Evolutionary conservation across 2,797 vertebrate species (phyloP).

Genomic region (Neopelma chrysocephalum): DNA sequence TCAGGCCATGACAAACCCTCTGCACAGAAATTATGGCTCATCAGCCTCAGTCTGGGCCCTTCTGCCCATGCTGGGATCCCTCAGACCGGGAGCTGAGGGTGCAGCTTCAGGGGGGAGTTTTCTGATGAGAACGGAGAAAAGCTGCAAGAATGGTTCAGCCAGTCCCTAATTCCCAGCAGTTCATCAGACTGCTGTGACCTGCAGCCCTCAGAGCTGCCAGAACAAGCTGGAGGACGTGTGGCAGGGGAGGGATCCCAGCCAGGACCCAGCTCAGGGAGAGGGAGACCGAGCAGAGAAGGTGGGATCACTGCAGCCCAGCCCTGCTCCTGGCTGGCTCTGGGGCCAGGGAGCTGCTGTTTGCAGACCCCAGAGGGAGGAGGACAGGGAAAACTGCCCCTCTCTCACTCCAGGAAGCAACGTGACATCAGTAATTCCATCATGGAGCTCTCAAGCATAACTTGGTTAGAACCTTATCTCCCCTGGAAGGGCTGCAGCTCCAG

Average conservation of each 20-base stretch:
- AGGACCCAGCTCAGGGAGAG: neutral
- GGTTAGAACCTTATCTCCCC: constrained; percentile 38
- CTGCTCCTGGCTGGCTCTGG: neutral
- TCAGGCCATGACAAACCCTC: neutral
- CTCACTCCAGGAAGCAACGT: neutral
- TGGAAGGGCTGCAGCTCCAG: neutral
- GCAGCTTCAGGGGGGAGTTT: rapidly evolving
- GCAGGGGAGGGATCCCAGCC: constrained; percentile 1
- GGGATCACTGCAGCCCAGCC: neutral
- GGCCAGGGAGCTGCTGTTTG: neutral
- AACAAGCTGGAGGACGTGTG: neutral
- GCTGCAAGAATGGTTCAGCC: neutral
- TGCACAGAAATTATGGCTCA: neutral
- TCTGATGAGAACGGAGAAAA: neutral
- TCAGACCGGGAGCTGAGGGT: neutral
- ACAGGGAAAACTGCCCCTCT: neutral
- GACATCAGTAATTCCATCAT: constrained; percentile 31
- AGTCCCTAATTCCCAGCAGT: neutral
- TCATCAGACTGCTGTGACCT: constrained; percentile 19
- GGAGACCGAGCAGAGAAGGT: neutral
- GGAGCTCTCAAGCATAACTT: constrained; percentile 53
- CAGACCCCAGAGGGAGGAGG: neutral
- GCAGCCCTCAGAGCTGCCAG: constrained; percentile 22
- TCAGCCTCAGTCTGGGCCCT: neutral
- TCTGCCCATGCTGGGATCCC: neutral